Evolutionary conservation across 1,140 invertebrate species (phyloP).

Genomic region (Drosophila novamexicana): DNA sequence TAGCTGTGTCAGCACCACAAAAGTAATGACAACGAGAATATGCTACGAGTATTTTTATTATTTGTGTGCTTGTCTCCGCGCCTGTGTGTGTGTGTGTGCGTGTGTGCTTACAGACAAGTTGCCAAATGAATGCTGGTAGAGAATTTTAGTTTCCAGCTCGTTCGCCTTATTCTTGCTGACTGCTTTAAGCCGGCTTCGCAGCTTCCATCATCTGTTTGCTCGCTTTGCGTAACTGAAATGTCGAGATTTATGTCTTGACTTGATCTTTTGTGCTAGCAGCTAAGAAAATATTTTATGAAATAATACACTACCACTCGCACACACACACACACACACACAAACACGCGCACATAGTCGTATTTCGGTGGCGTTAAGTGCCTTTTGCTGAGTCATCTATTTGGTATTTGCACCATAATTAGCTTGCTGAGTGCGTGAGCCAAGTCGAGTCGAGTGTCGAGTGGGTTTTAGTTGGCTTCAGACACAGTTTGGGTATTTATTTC

Average conservation of each 20-base stretch:
- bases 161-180: constrained; percentile 43
- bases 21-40: constrained; percentile 81
- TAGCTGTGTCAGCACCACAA: constrained; percentile 78
- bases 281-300: constrained; percentile 82
- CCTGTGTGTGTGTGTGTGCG: background rate
- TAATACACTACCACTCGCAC: constrained; percentile 59
- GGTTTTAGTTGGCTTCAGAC: constrained; percentile 17
- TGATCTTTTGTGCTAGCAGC: constrained; percentile 77
- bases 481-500: constrained; percentile 4
- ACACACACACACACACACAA: constrained; percentile 22
- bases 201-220: constrained; percentile 57
- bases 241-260: constrained; percentile 80
- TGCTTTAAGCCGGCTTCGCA: constrained; percentile 63
- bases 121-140: constrained; percentile 25
- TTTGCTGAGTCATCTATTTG: constrained; percentile 73
- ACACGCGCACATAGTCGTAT: constrained; percentile 30
- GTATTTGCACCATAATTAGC: constrained; percentile 82
- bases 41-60: constrained; percentile 76
- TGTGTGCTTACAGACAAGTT: constrained; percentile 15
- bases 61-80: constrained; percentile 12
- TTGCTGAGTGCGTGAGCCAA: constrained; percentile 67
- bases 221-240: constrained; percentile 68
- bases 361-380: constrained; percentile 75
- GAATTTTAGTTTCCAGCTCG: constrained; percentile 47
- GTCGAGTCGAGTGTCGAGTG: constrained; percentile 30